A percentile compares a stretch with the other conserved stretches of the same genome.
These are phyloP conservation scores for Thalpophila matura DNA, from an alignment of 2,888 invertebrate genomes.

Conservation along the genomic window DNA sequence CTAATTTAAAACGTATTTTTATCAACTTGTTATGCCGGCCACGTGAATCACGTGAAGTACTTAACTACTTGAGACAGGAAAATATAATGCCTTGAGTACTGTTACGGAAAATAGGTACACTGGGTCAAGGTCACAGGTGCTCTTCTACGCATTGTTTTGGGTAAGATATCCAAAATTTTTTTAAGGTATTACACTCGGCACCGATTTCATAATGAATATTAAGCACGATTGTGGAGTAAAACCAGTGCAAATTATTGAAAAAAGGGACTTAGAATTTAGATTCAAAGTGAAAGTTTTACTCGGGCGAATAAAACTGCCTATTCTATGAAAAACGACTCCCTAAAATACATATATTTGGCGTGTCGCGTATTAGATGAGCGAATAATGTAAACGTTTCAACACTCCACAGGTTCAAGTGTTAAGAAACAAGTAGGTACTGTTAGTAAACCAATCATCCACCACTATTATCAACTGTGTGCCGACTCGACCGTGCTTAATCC, in stretches of 20 bases:
- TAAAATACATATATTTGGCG: constrained; percentile 1
- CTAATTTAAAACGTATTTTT: constrained; percentile 64
- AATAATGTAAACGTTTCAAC: constrained; percentile 70
- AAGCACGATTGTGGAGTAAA: constrained; percentile 8
- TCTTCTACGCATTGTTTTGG: constrained; percentile 32
- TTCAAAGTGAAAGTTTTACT: constrained; percentile 28
- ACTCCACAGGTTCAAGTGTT: constrained; percentile 66
- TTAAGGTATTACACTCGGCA: too few relatives aligned
- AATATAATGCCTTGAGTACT: constrained; percentile 65
- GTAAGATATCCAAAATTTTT: constrained; percentile 9
- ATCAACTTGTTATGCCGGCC: constrained; percentile 63
- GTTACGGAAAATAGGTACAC: constrained; percentile 65
- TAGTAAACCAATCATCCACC: constrained; percentile 68
- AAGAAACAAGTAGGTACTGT: constrained; percentile 71
- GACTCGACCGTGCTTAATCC: constrained; percentile 26
- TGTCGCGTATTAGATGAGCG: constrained; percentile 4
- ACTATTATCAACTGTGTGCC: constrained; percentile 38
- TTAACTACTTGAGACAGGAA: constrained; percentile 41
- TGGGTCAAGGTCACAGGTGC: constrained; percentile 73
- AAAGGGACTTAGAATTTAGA: constrained; percentile 11
- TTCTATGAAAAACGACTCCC: background rate
- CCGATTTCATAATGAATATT: constrained; percentile 4
- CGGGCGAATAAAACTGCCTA: background rate
- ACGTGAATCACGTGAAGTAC: constrained; percentile 63
- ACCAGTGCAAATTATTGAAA: constrained; percentile 16